Percentiles rank a stretch among this genome's conserved stretches.
Conservation (phyloP, 2,113 vertebrate genomes). For the Cheirogaleus medius region DNA sequence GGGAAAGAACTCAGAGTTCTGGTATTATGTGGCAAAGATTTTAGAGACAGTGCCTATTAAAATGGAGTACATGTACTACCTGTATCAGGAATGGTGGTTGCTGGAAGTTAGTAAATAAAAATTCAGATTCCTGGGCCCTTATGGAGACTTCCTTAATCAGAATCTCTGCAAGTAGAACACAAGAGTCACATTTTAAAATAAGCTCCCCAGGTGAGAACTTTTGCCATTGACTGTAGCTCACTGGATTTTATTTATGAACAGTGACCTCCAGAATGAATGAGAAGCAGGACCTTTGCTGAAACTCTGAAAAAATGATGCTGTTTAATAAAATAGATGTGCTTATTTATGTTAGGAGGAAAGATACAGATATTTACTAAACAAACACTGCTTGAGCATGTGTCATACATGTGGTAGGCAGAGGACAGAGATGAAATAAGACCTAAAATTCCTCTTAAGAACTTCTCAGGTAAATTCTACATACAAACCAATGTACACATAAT, state of each 20-base stretch:
- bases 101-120: neutral
- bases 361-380: neutral
- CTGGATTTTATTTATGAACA: neutral
- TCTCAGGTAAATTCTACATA: neutral
- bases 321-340: neutral
- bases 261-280: neutral
- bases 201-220: neutral
- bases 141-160: neutral
- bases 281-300: neutral
- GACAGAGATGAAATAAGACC: neutral
- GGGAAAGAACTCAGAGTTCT: neutral
- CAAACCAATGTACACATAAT: neutral
- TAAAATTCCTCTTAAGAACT: neutral
- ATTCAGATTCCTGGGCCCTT: neutral
- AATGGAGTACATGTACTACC: neutral
- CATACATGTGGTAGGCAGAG: neutral
- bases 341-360: neutral
- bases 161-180: neutral
- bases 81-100: neutral
- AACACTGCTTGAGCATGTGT: neutral
- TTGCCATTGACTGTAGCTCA: neutral
- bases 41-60: neutral
- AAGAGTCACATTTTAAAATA: conserved; percentile 6
- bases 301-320: neutral
- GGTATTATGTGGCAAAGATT: neutral